Percentiles rank a stretch among this genome's conserved stretches.
phyloP scores from a whole-genome alignment of 2,797 vertebrate species.

The Scleropages formosus region DNA sequence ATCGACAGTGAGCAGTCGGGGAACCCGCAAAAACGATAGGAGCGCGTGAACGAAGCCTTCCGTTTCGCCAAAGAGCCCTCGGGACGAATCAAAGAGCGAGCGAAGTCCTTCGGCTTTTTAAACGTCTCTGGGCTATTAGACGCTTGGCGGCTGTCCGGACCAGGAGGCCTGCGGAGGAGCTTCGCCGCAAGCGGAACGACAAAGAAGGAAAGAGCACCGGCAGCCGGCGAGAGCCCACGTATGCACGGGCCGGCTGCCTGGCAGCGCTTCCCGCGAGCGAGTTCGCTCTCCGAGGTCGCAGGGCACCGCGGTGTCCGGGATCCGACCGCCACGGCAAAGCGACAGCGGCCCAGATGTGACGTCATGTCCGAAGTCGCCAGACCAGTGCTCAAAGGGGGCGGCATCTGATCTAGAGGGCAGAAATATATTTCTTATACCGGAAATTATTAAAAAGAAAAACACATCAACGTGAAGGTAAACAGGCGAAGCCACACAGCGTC shows the following conservation, averaged over 20 bases:
- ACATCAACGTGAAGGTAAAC: no score
- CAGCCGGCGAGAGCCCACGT: background rate
- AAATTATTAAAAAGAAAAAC: background rate
- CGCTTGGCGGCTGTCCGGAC: no score
- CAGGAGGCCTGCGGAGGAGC: no score
- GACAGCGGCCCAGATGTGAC: constrained; percentile 10
- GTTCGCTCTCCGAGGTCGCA: background rate
- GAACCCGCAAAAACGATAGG: no score
- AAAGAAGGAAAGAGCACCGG: background rate
- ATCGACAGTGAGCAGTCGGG: no score
- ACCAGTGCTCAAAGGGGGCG: background rate
- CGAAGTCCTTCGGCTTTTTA: no score
- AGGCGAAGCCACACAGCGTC: no score
- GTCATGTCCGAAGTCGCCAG: background rate
- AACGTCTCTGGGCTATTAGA: no score
- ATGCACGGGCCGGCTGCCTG: background rate
- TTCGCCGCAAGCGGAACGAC: background rate
- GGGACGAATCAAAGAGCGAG: no score
- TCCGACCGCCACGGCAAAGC: background rate
- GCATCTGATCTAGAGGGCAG: background rate
- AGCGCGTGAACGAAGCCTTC: no score
- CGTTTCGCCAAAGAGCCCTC: no score
- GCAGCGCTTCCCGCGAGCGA: background rate
- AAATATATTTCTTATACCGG: background rate
- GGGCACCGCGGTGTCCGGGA: background rate